phyloP scores from a whole-genome alignment of 2,888 invertebrate genomes.

The Pterostichus niger region DNA sequence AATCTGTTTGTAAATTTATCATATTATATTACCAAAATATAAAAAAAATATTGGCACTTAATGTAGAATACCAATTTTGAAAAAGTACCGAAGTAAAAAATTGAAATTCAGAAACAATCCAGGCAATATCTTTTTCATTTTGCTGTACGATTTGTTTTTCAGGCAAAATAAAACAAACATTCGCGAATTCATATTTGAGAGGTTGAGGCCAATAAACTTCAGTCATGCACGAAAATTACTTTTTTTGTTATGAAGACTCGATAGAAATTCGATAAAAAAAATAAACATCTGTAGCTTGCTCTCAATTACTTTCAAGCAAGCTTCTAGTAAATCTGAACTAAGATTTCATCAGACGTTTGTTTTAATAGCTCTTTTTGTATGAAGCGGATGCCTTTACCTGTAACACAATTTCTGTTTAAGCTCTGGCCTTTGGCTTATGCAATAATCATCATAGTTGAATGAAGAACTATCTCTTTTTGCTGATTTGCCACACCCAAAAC shows the following conservation, averaged over 20 bases:
- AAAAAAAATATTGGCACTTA: too few relatives aligned
- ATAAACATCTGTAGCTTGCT: background rate
- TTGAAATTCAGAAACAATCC: background rate
- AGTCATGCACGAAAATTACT: conserved; percentile 11
- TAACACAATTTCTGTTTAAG: background rate
- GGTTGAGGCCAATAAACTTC: background rate
- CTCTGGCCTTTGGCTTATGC: conserved; percentile 15
- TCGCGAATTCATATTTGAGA: conserved; percentile 7
- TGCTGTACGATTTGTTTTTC: background rate
- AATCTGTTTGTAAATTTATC: too few relatives aligned
- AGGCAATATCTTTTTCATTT: background rate
- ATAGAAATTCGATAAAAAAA: background rate
- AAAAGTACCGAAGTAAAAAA: background rate
- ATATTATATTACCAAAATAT: too few relatives aligned
- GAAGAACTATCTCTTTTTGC: too few relatives aligned
- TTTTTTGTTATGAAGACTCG: conserved; percentile 12
- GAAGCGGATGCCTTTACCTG: conserved; percentile 31
- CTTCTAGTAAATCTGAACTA: conserved; percentile 4
- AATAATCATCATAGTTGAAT: background rate
- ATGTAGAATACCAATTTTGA: background rate
- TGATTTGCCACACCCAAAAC: too few relatives aligned
- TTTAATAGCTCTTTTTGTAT: background rate
- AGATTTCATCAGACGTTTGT: conserved; percentile 38
- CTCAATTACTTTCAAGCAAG: conserved; percentile 22
- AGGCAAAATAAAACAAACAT: conserved; percentile 1